Percentiles rank a stretch among this genome's conserved stretches.
Evolutionary conservation across 2,797 vertebrate genomes (phyloP).

Genomic region (Smutsia gigantea): DNA sequence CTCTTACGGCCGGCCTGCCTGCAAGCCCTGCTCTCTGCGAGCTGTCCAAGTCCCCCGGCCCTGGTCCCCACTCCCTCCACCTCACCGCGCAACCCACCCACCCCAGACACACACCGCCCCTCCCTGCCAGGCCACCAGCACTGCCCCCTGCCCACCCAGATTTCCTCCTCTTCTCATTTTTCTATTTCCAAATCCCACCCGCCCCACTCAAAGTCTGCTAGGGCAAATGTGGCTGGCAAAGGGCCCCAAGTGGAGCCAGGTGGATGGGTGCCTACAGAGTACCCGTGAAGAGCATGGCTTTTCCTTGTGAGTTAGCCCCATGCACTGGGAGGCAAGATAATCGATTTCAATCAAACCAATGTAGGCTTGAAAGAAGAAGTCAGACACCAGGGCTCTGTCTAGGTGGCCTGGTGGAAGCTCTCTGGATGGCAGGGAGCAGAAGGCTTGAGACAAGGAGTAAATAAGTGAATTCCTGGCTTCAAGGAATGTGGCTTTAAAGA

Average conservation of each 20-base stretch:
- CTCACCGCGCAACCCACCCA: no score
- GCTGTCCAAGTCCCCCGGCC: no score
- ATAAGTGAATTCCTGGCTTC: not conserved
- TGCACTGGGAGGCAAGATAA: not conserved
- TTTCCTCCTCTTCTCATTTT: not conserved
- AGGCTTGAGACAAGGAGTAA: fast-evolving
- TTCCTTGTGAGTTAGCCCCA: not conserved
- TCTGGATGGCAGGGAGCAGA: not conserved
- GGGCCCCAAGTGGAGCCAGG: not conserved
- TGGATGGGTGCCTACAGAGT: not conserved
- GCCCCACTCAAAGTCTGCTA: not conserved
- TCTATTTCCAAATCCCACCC: not conserved
- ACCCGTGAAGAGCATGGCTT: not conserved
- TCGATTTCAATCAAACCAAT: not conserved
- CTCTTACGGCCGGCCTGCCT: not conserved
- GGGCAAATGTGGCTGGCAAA: not conserved
- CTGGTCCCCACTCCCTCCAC: fast-evolving
- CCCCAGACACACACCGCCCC: not conserved
- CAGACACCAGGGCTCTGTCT: not conserved
- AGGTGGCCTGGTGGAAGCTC: not conserved
- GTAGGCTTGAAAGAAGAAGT: not conserved
- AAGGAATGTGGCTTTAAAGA: not conserved
- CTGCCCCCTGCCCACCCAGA: not conserved
- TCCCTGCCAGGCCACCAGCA: not conserved
- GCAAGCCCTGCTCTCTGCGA: not conserved